Evolutionary conservation across 1,140 invertebrate species (phyloP).

Genomic region (Pollicipes pollicipes): DNA sequence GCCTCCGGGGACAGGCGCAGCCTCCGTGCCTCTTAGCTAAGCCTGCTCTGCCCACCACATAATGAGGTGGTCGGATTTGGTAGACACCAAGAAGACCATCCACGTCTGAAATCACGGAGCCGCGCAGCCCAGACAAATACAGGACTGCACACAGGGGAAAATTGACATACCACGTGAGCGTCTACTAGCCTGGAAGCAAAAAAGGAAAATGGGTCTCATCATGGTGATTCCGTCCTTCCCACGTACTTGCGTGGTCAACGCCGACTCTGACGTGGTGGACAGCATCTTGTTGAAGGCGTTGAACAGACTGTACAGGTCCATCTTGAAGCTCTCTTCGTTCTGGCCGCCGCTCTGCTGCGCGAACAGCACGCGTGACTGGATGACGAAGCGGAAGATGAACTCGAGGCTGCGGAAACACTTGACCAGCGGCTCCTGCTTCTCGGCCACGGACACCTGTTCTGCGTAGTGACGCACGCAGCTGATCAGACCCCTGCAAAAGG

Average conservation of each 20-base stretch:
- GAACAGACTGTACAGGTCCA: constrained; percentile 18
- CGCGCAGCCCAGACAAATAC: too few species aligned
- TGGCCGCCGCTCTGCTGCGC: constrained; percentile 67
- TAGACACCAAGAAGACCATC: too few species aligned
- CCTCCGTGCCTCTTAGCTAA: too few species aligned
- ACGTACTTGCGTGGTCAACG: constrained; percentile 55
- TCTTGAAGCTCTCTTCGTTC: constrained; percentile 61
- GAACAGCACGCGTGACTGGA: constrained; percentile 76
- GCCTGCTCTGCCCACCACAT: too few species aligned
- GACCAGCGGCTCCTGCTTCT: constrained; percentile 69
- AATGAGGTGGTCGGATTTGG: too few species aligned
- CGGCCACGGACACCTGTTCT: constrained; percentile 50
- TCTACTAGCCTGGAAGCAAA: too few species aligned
- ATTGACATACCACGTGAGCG: too few species aligned
- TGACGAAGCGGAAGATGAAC: constrained; percentile 88
- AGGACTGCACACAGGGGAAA: too few species aligned
- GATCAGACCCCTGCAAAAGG: constrained; percentile 45
- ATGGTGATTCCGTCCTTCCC: too few species aligned
- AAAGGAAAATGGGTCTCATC: too few species aligned
- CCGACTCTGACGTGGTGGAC: constrained; percentile 44
- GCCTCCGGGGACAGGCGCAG: too few species aligned
- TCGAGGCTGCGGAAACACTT: constrained; percentile 80
- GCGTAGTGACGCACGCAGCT: constrained; percentile 80
- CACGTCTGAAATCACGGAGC: too few species aligned
- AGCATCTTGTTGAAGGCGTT: constrained; percentile 29